Percentiles rank a stretch among this genome's conserved stretches.
phyloP scores from a whole-genome alignment of 1,140 invertebrate species.

The Drosophila micromelanica region DNA sequence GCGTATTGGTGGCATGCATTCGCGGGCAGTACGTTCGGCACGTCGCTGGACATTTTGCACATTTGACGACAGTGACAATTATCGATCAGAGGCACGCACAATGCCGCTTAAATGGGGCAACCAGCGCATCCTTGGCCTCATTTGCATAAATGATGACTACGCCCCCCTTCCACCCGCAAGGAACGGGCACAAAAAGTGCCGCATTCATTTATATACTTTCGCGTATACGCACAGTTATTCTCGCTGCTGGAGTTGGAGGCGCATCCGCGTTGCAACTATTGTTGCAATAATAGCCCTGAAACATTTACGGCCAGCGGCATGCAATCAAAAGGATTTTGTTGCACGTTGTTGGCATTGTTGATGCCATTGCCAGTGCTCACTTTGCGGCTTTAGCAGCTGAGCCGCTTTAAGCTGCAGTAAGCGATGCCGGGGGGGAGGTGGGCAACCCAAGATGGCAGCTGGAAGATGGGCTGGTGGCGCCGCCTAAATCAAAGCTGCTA shows the following conservation, averaged over 20 bases:
- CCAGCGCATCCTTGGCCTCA: slow-evolving; percentile 74
- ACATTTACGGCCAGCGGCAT: slow-evolving; percentile 46
- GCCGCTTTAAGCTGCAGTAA: slow-evolving; percentile 23
- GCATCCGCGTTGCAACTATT: slow-evolving; percentile 57
- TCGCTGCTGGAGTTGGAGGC: slow-evolving; percentile 2
- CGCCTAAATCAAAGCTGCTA: slow-evolving; percentile 56
- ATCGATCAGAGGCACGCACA: slow-evolving; percentile 77
- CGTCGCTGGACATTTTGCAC: slow-evolving; percentile 69
- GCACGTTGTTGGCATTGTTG: slow-evolving; percentile 3
- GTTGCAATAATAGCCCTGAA: slow-evolving; percentile 57
- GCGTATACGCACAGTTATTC: slow-evolving; percentile 3
- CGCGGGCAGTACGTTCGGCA: slow-evolving; percentile 55
- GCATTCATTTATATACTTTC: slow-evolving; percentile 2
- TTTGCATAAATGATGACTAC: slow-evolving; percentile 76
- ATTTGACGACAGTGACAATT: slow-evolving; percentile 73
- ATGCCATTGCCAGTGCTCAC: slow-evolving; percentile 1
- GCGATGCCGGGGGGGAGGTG: not conserved
- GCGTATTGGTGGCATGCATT: slow-evolving; percentile 3
- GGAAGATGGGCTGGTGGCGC: not conserved
- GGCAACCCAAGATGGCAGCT: slow-evolving; percentile 1
- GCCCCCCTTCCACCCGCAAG: not conserved
- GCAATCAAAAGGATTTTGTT: slow-evolving; percentile 48
- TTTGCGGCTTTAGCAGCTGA: slow-evolving; percentile 31
- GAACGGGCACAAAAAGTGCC: slow-evolving; percentile 23
- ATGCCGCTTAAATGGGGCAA: slow-evolving; percentile 69